These are phyloP conservation scores for Bombus difficillimus DNA, from an alignment of 1,140 invertebrate genomes.

Conservation along the genomic window DNA sequence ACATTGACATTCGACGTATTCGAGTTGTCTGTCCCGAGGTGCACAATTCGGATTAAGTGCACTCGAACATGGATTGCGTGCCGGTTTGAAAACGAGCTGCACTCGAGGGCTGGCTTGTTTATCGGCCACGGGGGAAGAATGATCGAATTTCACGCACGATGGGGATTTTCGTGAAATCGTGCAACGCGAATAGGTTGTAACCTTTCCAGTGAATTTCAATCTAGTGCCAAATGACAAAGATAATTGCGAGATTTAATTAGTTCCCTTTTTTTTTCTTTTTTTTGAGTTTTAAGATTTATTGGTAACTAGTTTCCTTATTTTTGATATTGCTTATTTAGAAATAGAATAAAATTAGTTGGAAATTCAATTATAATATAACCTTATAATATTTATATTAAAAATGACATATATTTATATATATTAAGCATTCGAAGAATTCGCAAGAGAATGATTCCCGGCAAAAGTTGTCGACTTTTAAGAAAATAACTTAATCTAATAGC, in stretches of 20 bases:
- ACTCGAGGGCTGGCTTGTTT: slow-evolving; percentile 7
- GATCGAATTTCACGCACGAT: slow-evolving; percentile 12
- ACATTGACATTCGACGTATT: slow-evolving; percentile 57
- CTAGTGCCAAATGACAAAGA: not conserved
- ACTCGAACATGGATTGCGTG: slow-evolving; percentile 39
- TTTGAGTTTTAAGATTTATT: not conserved
- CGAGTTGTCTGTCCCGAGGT: slow-evolving; percentile 21
- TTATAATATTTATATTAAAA: too few relatives aligned
- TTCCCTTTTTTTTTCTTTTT: not conserved
- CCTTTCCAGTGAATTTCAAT: not conserved
- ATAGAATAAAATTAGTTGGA: too few relatives aligned
- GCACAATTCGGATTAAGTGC: slow-evolving; percentile 34
- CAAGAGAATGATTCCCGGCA: too few relatives aligned
- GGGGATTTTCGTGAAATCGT: not conserved
- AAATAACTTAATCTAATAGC: too few relatives aligned
- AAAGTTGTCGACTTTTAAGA: too few relatives aligned
- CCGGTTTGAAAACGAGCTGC: not conserved
- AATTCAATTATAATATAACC: too few relatives aligned
- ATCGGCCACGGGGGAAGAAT: not conserved
- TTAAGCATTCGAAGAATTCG: too few relatives aligned
- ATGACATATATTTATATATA: too few relatives aligned
- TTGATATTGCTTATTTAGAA: too few relatives aligned
- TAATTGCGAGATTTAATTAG: not conserved
- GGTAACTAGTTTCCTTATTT: too few relatives aligned
- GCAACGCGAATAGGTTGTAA: not conserved